A percentile compares a stretch with the other conserved stretches of the same genome.
Conservation (phyloP, 2,888 invertebrate species). For the Bursaphelenchus okinawaensis region DNA sequence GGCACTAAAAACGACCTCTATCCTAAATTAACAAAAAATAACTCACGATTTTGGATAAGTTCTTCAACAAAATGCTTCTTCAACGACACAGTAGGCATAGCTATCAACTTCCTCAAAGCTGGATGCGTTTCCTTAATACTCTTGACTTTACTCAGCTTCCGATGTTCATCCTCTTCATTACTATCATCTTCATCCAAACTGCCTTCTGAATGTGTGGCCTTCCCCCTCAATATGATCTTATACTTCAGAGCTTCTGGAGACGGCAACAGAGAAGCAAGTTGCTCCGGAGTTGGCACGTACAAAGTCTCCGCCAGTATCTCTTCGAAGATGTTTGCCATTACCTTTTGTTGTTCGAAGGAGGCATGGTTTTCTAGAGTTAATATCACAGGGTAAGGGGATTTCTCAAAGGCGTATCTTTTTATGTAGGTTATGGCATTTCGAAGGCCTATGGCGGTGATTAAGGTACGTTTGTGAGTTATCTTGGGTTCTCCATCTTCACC, state of each 20-base stretch:
- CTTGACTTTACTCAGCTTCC: background rate
- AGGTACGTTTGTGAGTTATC: constrained; percentile 63
- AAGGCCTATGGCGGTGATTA: constrained; percentile 47
- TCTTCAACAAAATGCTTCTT: background rate
- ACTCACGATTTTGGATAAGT: constrained; percentile 42
- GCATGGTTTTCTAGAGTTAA: constrained; percentile 63
- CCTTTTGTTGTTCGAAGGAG: constrained; percentile 57
- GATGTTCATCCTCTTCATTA: background rate
- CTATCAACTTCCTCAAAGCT: constrained; percentile 33
- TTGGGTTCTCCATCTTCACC: constrained; percentile 62
- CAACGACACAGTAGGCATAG: constrained; percentile 25
- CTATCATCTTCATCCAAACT: constrained; percentile 10
- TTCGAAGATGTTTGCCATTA: constrained; percentile 60
- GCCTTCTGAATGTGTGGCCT: constrained; percentile 1
- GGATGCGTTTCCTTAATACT: constrained; percentile 28
- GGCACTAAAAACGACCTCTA: background rate
- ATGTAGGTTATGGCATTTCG: constrained; percentile 36
- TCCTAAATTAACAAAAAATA: too few species aligned
- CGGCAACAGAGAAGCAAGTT: constrained; percentile 53
- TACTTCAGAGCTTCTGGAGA: constrained; percentile 45
- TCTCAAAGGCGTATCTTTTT: constrained; percentile 60
- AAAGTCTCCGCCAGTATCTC: constrained; percentile 60
- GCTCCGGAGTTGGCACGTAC: constrained; percentile 59
- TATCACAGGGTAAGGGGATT: constrained; percentile 60
- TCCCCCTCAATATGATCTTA: constrained; percentile 44